Percentiles rank a stretch among this genome's conserved stretches.
These are phyloP conservation scores for Gymnarchus niloticus DNA, from an alignment of 2,113 vertebrate species.

Conservation along the genomic window DNA sequence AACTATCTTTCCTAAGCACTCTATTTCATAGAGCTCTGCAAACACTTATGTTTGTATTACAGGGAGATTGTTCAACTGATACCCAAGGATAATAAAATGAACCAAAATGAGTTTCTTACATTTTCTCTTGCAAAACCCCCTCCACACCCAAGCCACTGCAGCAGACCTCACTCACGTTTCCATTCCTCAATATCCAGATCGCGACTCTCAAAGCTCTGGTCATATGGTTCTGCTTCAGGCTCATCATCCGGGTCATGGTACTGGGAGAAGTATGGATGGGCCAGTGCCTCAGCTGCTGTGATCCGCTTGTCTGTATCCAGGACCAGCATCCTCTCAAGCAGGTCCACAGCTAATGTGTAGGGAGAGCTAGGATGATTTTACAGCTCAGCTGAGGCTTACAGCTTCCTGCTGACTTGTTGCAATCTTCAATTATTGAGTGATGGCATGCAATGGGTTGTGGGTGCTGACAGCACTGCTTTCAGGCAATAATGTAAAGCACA, in stretches of 20 bases:
- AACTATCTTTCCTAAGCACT: too few relatives aligned
- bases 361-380: background rate
- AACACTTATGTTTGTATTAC: too few relatives aligned
- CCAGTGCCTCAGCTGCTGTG: constrained; percentile 87
- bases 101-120: background rate
- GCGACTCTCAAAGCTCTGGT: constrained; percentile 96
- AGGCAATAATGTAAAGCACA: background rate
- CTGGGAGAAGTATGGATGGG: constrained; percentile 89
- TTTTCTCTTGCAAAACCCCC: background rate
- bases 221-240: constrained; percentile 90
- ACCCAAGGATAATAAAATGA: background rate
- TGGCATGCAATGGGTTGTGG: background rate
- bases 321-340: constrained; percentile 96
- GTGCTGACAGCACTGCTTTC: background rate
- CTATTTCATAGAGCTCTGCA: too few relatives aligned
- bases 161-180: constrained; percentile 76
- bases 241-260: constrained; percentile 96
- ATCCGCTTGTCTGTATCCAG: constrained; percentile 95
- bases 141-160: background rate
- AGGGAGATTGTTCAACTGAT: too few relatives aligned
- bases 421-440: background rate
- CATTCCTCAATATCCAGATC: constrained; percentile 95
- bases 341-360: constrained; percentile 72
- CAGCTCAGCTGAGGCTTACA: background rate
- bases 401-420: background rate